A percentile compares a stretch with the other conserved stretches of the same genome.
phyloP scores from a whole-genome alignment of 2,888 invertebrate genomes.

The Ophion ellenae region DNA sequence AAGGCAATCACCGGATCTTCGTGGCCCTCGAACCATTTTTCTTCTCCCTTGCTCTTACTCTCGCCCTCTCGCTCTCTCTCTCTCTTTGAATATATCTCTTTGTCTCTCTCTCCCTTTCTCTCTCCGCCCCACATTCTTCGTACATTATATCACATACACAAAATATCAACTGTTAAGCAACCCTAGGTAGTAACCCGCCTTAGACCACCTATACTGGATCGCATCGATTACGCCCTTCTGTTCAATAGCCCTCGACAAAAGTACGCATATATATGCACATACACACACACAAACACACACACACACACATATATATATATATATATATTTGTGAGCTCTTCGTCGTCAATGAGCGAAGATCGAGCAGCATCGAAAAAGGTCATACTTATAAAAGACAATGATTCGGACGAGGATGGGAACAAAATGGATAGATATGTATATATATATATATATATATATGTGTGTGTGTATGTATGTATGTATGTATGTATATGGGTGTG shows the following conservation, averaged over 20 bases:
- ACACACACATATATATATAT: background rate
- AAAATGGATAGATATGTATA: conserved; percentile 23
- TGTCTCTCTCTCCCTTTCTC: conserved; percentile 5
- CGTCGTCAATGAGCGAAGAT: conserved; percentile 61
- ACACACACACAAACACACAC: background rate
- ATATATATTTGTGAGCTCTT: conserved; percentile 39
- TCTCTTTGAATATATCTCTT: background rate
- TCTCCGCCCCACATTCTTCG: conserved; percentile 8
- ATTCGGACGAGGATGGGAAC: conserved; percentile 27
- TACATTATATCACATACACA: conserved; percentile 16
- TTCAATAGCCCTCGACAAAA: background rate
- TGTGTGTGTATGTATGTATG: conserved; percentile 24
- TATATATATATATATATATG: conserved; percentile 27
- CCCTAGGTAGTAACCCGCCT: conserved; percentile 1
- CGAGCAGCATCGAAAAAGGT: conserved; percentile 64
- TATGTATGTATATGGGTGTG: conserved; percentile 24
- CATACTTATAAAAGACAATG: conserved; percentile 39
- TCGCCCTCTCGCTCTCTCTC: conserved; percentile 2
- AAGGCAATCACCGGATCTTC: conserved; percentile 64
- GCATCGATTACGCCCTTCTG: conserved; percentile 30
- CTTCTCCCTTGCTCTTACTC: conserved; percentile 36
- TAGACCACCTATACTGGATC: background rate
- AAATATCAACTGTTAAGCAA: conserved; percentile 33
- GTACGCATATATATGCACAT: too few species aligned
- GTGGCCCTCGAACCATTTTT: conserved; percentile 64